Evolutionary conservation across 53 echinoderm and acorn worm genomes (phyloP).

Genomic region (Glandiceps talaboti): DNA sequence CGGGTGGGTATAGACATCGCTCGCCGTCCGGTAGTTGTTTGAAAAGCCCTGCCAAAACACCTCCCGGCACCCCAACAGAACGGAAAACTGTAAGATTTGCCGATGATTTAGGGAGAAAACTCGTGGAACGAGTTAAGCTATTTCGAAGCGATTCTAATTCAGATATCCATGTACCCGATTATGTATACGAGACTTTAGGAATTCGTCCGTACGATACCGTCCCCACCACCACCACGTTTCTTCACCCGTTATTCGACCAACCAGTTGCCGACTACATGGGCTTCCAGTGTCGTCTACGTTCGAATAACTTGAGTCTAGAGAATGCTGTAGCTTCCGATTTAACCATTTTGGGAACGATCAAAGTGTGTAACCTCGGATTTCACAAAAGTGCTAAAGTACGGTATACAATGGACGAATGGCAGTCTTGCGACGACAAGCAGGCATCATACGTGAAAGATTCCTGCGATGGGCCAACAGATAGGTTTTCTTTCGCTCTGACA

Average conservation of each 20-base stretch:
- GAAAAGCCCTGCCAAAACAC: neutral
- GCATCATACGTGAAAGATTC: neutral
- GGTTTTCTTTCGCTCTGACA: neutral
- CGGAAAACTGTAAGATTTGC: neutral
- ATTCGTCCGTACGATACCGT: neutral
- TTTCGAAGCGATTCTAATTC: neutral
- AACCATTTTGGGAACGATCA: neutral
- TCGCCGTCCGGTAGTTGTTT: neutral
- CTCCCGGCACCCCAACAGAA: neutral
- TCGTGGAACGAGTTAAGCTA: neutral
- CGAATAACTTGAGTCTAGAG: neutral
- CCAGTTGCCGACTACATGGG: neutral
- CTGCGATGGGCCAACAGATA: neutral
- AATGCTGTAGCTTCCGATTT: neutral
- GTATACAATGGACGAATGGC: neutral
- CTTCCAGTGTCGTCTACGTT: neutral
- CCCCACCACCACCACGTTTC: neutral
- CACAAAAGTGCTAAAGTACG: neutral
- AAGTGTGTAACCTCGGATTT: neutral
- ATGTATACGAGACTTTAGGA: neutral
- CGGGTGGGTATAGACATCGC: neutral
- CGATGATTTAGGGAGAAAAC: neutral
- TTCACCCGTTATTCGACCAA: neutral
- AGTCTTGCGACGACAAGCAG: neutral
- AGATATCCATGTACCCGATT: neutral